phyloP scores from a whole-genome alignment of 2,888 invertebrate species.

The Drepanosiphum platanoidis region DNA sequence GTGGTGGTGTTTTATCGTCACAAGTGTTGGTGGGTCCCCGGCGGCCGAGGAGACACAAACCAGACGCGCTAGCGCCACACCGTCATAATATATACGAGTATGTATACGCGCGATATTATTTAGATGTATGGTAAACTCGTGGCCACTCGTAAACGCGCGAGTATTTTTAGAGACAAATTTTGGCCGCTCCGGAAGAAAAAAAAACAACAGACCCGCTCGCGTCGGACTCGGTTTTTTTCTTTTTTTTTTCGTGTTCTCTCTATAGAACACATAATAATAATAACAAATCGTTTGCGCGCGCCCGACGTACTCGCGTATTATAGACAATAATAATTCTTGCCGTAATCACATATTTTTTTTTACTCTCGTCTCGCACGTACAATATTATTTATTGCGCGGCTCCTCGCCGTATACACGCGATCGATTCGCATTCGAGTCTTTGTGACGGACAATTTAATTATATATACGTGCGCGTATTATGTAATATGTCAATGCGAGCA shows the following conservation, averaged over 20 bases:
- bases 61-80: slow-evolving; percentile 49
- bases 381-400: background rate
- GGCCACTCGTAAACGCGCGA: background rate
- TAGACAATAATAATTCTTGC: too few species aligned
- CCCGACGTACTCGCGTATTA: too few species aligned
- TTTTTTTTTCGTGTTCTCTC: too few species aligned
- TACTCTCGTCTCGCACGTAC: background rate
- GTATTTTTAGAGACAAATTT: slow-evolving; percentile 59
- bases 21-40: slow-evolving; percentile 47
- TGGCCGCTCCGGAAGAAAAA: slow-evolving; percentile 26
- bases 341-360: background rate
- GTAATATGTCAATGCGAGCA: slow-evolving; percentile 18
- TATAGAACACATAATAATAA: too few species aligned
- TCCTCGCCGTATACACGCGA: too few species aligned
- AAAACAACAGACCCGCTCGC: slow-evolving; percentile 19
- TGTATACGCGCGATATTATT: too few species aligned
- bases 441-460: background rate
- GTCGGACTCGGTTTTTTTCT: slow-evolving; percentile 1
- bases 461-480: too few species aligned
- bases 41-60: slow-evolving; percentile 40
- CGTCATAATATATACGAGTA: background rate
- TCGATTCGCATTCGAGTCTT: background rate
- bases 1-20: too few species aligned
- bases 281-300: too few species aligned
- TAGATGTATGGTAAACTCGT: too few species aligned